Evolutionary conservation across 1,140 invertebrate species (phyloP), one percentile per base, ranked within the genome.

Genomic region (Helicoverpa armigera): DNA sequence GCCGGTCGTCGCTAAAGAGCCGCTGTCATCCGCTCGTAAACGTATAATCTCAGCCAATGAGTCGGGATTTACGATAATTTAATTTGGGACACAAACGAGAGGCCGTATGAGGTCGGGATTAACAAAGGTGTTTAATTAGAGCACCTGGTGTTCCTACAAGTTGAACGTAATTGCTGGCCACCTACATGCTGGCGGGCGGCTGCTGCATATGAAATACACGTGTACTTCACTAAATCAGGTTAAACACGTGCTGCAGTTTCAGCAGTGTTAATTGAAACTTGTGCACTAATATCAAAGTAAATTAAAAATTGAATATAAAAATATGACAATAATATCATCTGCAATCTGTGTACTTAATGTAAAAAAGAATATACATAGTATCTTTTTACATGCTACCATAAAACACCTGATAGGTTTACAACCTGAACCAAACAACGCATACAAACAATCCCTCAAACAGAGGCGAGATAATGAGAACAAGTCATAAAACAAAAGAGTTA

Each of bases 61-160:
- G 78, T 23, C 54, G 50, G 75, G 83, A 82, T 84, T 85, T 83
- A 86, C 82, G 65, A 82, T 86, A 87, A 86, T 85, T 83, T 83
- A 85, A 86, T 84, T 85, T 77, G 60, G 63, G 61, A 53, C 69
- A 58, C 72, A 82, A 83, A 78, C 75, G 80, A 79, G 82, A 53
- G 16, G 23, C 12, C 58, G n/a, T 16, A 60, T 72, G 75, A 81
- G 79, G 23, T 76, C 60, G 54, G 54, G 18, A 69, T n/a, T 74
- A 82, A 86, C 84, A 82, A 70, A 84, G 80, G 80, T 86, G 83
- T 80, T 80, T 87, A 85, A 87, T 87, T 87, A 85, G 80, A 56
- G 69, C 70, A 78, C 77, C 73, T 29, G 67, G 29, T 67, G 80
- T 75, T 80, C 53, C 58, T 80, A 79, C 79, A 75, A 78, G 67